phyloP scores from a whole-genome alignment of 2,797 vertebrate genomes.

The Euphonia xanthogaster region DNA sequence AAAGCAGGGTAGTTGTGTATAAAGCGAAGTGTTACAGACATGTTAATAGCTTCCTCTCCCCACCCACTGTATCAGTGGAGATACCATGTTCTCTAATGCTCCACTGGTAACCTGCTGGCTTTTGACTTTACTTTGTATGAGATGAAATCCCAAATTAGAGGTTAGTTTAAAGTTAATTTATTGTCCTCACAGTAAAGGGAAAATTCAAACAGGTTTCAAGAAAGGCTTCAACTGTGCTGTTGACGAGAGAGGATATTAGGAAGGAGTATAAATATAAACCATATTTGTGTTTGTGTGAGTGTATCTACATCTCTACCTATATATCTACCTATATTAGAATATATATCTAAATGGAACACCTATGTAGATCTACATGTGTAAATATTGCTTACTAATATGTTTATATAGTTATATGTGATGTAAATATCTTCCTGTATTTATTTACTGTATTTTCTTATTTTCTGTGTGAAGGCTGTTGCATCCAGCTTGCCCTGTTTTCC shows the following conservation, averaged over 20 bases:
- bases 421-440: neutral
- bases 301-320: neutral
- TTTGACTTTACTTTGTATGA: conserved; percentile 50
- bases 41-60: conserved; percentile 76
- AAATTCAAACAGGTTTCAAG: conserved; percentile 41
- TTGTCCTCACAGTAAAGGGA: neutral
- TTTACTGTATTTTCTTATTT: neutral
- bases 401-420: neutral
- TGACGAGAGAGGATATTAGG: neutral
- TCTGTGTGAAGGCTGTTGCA: neutral
- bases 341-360: neutral
- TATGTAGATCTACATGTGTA: neutral
- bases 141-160: conserved; percentile 47
- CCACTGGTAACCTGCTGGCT: conserved; percentile 34
- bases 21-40: conserved; percentile 75
- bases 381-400: neutral
- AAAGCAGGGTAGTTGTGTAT: conserved; percentile 77
- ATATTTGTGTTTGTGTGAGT: neutral
- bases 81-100: conserved; percentile 17
- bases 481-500: neutral
- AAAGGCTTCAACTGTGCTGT: neutral
- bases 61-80: conserved; percentile 70
- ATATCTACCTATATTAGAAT: neutral
- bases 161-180: conserved; percentile 53
- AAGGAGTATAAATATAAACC: neutral